These are phyloP conservation scores for Bombus sibiricus DNA, from an alignment of 1,140 invertebrate species.

Conservation along the genomic window DNA sequence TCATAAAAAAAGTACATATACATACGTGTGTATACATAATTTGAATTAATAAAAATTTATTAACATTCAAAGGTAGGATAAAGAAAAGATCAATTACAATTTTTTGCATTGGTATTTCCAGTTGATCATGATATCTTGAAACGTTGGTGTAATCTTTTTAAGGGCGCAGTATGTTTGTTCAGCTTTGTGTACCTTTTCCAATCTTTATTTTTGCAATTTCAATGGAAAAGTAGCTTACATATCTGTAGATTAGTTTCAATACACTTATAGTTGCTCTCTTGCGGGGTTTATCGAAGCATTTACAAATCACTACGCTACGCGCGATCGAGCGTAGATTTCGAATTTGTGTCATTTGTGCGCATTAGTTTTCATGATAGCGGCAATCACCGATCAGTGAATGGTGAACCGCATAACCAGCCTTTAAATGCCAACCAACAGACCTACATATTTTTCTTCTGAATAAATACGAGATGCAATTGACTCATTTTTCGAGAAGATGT, in stretches of 20 bases:
- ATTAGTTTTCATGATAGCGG: slow-evolving; percentile 25
- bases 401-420: slow-evolving; percentile 51
- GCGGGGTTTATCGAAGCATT: slow-evolving; percentile 10
- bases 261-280: neutral
- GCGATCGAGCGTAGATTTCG: slow-evolving; percentile 14
- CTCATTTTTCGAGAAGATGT: neutral
- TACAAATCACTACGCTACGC: slow-evolving; percentile 47
- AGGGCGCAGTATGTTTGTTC: neutral
- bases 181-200: neutral
- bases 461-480: slow-evolving; percentile 16
- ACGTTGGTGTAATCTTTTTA: neutral
- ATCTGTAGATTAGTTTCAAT: neutral
- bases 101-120: neutral
- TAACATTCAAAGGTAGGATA: no score
- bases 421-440: slow-evolving; percentile 45
- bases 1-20: neutral
- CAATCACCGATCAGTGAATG: slow-evolving; percentile 53
- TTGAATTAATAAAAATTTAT: neutral
- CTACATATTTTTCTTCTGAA: slow-evolving; percentile 68
- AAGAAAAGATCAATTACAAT: neutral
- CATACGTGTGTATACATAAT: neutral
- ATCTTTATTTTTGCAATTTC: neutral
- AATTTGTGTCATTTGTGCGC: slow-evolving; percentile 42
- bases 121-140: neutral
- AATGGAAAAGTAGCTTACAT: neutral